These are phyloP conservation scores for Epinotia demarniana DNA, from an alignment of 2,888 invertebrate species.

Conservation along the genomic window DNA sequence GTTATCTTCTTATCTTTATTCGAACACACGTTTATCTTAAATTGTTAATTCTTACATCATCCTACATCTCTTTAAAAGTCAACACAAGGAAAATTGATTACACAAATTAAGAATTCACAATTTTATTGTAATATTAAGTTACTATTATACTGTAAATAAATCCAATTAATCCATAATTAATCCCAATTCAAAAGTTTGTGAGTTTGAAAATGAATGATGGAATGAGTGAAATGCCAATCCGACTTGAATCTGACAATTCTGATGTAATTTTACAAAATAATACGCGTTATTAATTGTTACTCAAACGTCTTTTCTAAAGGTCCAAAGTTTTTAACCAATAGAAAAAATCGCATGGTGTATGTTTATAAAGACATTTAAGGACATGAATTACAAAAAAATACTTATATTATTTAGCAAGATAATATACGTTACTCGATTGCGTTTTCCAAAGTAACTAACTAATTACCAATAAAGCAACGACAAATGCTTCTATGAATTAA, in stretches of 20 bases:
- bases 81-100: not conserved
- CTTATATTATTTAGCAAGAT: not conserved
- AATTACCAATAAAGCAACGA: not conserved
- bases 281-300: not conserved
- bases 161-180: not conserved
- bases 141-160: not conserved
- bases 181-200: not conserved
- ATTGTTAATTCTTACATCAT: not conserved
- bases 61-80: not conserved
- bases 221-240: not conserved
- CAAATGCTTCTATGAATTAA: not conserved
- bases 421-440: not conserved
- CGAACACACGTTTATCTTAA: conserved; percentile 19
- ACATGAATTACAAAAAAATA: not conserved
- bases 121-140: not conserved
- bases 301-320: conserved; percentile 10
- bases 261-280: not conserved
- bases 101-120: not conserved
- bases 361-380: conserved; percentile 1
- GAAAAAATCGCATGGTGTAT: not conserved
- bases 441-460: not conserved
- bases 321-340: conserved; percentile 8
- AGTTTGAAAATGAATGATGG: not conserved
- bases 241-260: not conserved
- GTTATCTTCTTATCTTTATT: conserved; percentile 41